Evolutionary conservation across 2,797 vertebrate genomes (phyloP).

Genomic region (Myotis vivesi): DNA sequence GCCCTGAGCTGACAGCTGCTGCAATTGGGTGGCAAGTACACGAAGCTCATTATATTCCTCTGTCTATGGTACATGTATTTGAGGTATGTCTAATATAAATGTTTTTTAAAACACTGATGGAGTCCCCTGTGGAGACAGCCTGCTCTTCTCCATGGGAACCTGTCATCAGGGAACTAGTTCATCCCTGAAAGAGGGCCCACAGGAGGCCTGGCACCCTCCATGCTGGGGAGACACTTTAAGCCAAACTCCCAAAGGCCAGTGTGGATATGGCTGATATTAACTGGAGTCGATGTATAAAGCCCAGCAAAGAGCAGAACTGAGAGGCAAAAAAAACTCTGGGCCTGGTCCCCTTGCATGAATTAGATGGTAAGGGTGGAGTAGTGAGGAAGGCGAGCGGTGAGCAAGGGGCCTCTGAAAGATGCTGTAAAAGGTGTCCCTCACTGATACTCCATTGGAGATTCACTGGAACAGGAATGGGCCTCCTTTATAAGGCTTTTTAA

Average conservation of each 20-base stretch:
- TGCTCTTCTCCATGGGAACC: background rate
- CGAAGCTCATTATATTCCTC: rapidly evolving
- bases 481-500: background rate
- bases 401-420: background rate
- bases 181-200: background rate
- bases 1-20: rapidly evolving
- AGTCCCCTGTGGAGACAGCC: background rate
- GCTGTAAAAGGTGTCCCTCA: background rate
- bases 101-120: background rate
- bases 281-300: background rate
- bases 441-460: background rate
- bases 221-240: background rate
- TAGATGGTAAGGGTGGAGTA: background rate
- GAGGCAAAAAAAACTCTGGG: background rate
- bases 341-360: background rate
- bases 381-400: rapidly evolving
- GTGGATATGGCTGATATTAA: background rate
- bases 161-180: background rate
- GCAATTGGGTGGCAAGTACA: rapidly evolving
- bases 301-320: background rate
- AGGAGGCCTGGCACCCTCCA: background rate
- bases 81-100: background rate
- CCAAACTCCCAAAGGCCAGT: background rate
- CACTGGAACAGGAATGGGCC: background rate
- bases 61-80: background rate